A percentile compares a stretch with the other conserved stretches of the same genome.
Conservation (phyloP, 37 sponge, comb jelly and placozoan species). For the Mnemiopsis leidyi region DNA sequence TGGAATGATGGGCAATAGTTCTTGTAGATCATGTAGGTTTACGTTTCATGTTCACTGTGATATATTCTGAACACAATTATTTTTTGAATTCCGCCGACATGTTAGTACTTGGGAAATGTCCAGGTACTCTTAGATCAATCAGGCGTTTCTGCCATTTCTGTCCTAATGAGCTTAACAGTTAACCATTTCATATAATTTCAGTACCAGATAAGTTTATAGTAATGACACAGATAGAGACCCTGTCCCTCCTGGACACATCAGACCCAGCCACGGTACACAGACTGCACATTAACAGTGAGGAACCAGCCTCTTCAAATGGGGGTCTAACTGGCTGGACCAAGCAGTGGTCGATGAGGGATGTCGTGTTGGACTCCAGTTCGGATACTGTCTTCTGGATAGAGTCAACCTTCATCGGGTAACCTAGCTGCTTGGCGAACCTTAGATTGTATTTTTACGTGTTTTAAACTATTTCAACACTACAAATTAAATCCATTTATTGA, state of each 20-base stretch:
- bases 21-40: background rate
- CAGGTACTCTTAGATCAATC: too few species aligned
- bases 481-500: too few species aligned
- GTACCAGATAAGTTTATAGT: background rate
- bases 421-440: too few species aligned
- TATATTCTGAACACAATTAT: too few species aligned
- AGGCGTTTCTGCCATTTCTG: too few species aligned
- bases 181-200: too few species aligned
- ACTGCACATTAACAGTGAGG: background rate
- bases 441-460: too few species aligned
- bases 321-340: background rate
- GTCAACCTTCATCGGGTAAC: background rate
- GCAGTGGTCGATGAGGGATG: constrained; percentile 11
- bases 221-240: background rate
- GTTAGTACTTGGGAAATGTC: too few species aligned
- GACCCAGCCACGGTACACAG: background rate
- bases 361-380: background rate
- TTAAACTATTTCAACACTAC: too few species aligned
- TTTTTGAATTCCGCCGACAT: too few species aligned
- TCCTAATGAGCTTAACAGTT: too few species aligned
- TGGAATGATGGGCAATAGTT: background rate
- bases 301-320: background rate
- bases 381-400: constrained; percentile 11
- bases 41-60: too few species aligned
- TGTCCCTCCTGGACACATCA: background rate